Conservation (phyloP, 2,888 invertebrate species). For the Lochmaea crataegi region DNA sequence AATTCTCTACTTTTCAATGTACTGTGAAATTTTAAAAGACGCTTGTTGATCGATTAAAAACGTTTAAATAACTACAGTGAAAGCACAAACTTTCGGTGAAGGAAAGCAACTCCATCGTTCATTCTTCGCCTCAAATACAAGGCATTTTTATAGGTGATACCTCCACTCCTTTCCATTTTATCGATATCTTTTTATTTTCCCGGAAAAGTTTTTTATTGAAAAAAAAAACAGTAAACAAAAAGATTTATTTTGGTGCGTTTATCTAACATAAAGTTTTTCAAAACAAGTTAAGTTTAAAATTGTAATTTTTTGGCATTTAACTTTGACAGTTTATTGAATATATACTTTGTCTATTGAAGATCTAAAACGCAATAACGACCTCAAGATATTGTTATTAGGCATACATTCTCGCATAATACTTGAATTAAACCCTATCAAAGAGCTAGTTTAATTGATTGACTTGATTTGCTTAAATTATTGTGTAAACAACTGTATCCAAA, state of each 20-base stretch:
- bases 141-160: neutral
- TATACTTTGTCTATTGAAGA: no score
- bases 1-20: no score
- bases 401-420: no score
- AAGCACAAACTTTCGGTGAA: neutral
- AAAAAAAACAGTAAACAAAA: neutral
- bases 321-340: no score
- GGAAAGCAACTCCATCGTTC: neutral
- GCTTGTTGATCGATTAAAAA: neutral
- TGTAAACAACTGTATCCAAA: no score
- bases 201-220: neutral
- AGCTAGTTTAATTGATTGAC: no score
- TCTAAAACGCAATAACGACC: no score
- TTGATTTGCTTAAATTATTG: no score
- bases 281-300: no score
- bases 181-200: neutral
- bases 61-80: neutral
- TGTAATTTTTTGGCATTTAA: no score
- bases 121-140: neutral
- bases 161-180: neutral
- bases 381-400: no score
- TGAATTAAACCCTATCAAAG: no score
- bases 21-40: neutral
- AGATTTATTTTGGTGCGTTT: neutral
- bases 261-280: neutral